phyloP scores from a whole-genome alignment of 1,140 invertebrate genomes.

The Gyrodactylus bullatarudis region DNA sequence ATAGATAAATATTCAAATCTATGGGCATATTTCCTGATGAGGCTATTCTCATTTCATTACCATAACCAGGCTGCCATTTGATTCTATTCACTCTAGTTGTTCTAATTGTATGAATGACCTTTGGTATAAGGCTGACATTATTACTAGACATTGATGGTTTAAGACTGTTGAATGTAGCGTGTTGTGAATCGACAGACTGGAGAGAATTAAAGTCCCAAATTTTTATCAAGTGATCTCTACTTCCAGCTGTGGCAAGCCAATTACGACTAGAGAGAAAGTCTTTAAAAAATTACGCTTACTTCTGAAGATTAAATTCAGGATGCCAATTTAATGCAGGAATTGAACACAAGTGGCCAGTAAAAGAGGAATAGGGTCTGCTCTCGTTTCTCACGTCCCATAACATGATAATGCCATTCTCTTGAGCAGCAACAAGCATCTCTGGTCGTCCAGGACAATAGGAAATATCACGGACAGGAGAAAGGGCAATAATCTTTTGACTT shows the following conservation, averaged over 20 bases:
- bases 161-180: background rate
- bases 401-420: background rate
- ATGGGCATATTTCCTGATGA: background rate
- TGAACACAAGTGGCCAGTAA: background rate
- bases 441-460: background rate
- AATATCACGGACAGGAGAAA: background rate
- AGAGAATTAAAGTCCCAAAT: slow-evolving; percentile 3
- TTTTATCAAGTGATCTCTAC: slow-evolving; percentile 3
- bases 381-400: background rate
- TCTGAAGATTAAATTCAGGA: background rate
- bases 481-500: background rate
- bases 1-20: slow-evolving; percentile 3
- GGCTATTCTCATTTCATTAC: background rate
- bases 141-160: background rate
- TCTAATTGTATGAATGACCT: background rate
- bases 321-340: background rate
- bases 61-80: background rate
- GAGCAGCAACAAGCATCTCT: background rate
- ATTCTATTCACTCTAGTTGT: background rate
- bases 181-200: no score
- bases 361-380: background rate
- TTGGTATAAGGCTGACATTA: background rate
- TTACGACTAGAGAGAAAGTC: background rate
- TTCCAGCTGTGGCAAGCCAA: background rate
- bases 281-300: background rate